A percentile compares a stretch with the other conserved stretches of the same genome.
These are phyloP conservation scores for Osmoderma eremita DNA, from an alignment of 2,888 invertebrate species.

Conservation along the genomic window DNA sequence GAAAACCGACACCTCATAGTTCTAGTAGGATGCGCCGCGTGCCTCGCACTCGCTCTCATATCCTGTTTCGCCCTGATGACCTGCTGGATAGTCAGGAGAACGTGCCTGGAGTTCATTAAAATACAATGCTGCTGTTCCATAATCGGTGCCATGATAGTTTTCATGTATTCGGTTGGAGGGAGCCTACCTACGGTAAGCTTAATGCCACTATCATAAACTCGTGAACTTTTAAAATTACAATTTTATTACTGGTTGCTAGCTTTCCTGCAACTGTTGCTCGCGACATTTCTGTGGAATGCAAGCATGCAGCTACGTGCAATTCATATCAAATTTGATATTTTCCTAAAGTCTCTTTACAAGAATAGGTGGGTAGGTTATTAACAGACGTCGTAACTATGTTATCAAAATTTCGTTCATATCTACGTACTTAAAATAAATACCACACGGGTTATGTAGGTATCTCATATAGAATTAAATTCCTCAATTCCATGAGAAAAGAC, in stretches of 20 bases:
- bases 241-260: not conserved
- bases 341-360: too few species aligned
- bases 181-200: conserved; percentile 65
- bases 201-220: conserved; percentile 1
- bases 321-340: too few species aligned
- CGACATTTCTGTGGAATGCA: too few species aligned
- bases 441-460: too few species aligned
- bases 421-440: too few species aligned
- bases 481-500: too few species aligned
- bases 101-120: conserved; percentile 73
- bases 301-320: too few species aligned
- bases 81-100: conserved; percentile 66
- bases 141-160: conserved; percentile 76
- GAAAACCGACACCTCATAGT: conserved; percentile 60
- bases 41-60: conserved; percentile 65
- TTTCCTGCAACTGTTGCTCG: too few species aligned
- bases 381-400: too few species aligned
- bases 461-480: too few species aligned
- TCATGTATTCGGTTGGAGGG: conserved; percentile 65
- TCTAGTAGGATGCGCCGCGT: conserved; percentile 67
- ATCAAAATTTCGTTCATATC: too few species aligned
- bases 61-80: conserved; percentile 65
- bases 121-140: conserved; percentile 76
- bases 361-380: too few species aligned
- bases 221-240: not conserved